Evolutionary conservation across 2,888 invertebrate genomes (phyloP), one percentile per base, ranked within the genome.

Genomic region (Phragmatobia fuliginosa): DNA sequence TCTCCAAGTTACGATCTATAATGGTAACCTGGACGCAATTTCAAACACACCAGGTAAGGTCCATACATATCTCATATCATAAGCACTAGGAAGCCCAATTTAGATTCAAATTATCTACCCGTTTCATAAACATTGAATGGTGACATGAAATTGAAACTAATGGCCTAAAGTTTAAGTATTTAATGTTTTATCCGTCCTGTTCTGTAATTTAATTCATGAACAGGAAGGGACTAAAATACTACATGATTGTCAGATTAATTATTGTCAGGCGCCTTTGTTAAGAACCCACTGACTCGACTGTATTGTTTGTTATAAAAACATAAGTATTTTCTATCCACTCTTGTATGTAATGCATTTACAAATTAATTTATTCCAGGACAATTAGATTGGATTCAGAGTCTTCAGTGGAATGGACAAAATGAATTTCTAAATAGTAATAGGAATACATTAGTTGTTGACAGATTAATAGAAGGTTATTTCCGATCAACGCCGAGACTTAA

Each of bases 1-100:
- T 18, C 83, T 97, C 10, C 92, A 94, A 56, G 96, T 98, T 0
- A 95, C 96, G 31, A 96, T 98, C 1, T 97, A 97, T 85, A 97
- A 96, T 76, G 98, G 98, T 1, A 98, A 98, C 85, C 92, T 98
- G 79, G 98, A 98, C 88, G 96, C 98, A 21, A 97, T 98, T 77
- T 97, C 98, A 52, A 97, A 97, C 81, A 98, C 98, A 14, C 96
- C 97, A 77, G 98, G 98, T 96, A 95, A n/a, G n/a, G n/a, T n/a
- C n/a, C n/a, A n/a, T n/a, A n/a, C n/a, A n/a, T n/a, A n/a, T n/a
- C n/a, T n/a, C n/a, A n/a, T n/a, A n/a, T n/a, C n/a, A n/a, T n/a
- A n/a, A n/a, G n/a, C n/a, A 62, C 16, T 62, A 8, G 18, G 16
- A 61, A 36, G 6, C 16, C 25, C 16, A 28, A 31, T 25, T 31